phyloP scores from a whole-genome alignment of 2,797 vertebrate species.

The Furcifer pardalis region DNA sequence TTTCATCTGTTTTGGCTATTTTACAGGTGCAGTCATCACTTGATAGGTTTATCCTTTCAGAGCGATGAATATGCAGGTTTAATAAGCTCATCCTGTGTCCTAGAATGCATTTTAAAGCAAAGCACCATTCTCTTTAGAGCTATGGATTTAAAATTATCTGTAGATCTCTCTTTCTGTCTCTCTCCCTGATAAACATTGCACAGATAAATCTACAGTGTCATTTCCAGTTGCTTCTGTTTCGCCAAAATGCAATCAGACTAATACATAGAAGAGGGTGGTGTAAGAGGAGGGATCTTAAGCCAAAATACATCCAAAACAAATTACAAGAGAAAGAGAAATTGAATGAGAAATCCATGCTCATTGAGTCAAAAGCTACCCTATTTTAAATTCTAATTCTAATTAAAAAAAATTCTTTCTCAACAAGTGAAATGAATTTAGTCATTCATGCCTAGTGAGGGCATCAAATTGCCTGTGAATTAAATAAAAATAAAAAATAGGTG shows the following conservation, averaged over 20 bases:
- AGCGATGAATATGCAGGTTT: not conserved
- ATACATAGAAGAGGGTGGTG: constrained; percentile 22
- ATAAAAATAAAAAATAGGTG: constrained; percentile 76
- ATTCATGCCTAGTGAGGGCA: constrained; percentile 77
- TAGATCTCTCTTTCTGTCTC: no score
- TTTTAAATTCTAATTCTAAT: constrained; percentile 80
- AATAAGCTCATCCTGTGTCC: not conserved
- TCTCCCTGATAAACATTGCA: no score
- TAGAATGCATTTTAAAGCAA: not conserved
- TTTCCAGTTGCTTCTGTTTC: constrained; percentile 26
- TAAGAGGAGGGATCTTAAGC: constrained; percentile 11
- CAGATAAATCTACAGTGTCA: not conserved
- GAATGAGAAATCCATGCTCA: constrained; percentile 64
- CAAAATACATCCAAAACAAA: constrained; percentile 44
- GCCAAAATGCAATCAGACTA: constrained; percentile 54
- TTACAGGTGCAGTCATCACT: not conserved
- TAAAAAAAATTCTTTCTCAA: constrained; percentile 78
- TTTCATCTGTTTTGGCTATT: not conserved
- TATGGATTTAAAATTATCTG: no score
- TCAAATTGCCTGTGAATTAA: constrained; percentile 83
- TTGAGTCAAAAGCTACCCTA: constrained; percentile 69
- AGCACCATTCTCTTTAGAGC: not conserved
- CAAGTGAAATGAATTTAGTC: constrained; percentile 81
- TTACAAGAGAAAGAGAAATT: constrained; percentile 44
- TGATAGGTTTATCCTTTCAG: not conserved